These are phyloP conservation scores for Porites cylindrica DNA, from an alignment of 92 coral and sea anemone species.

Conservation along the genomic window DNA sequence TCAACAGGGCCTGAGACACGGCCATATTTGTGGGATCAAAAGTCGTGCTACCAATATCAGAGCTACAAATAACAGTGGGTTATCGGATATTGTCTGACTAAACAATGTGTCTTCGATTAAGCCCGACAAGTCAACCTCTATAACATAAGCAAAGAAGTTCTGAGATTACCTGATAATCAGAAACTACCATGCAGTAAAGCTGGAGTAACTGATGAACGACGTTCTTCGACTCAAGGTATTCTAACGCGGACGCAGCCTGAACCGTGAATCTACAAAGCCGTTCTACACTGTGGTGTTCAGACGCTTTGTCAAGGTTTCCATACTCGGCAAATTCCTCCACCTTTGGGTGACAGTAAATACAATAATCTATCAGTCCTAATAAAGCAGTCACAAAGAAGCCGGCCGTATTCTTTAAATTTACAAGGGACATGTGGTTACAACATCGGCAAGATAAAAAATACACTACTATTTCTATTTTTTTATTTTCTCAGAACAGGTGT, in stretches of 20 bases:
- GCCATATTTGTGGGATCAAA: too few species aligned
- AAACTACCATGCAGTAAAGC: not conserved
- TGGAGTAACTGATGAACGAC: not conserved
- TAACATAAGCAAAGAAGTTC: too few species aligned
- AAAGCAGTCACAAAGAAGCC: not conserved
- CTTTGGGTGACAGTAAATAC: not conserved
- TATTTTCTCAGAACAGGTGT: too few species aligned
- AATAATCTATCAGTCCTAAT: not conserved
- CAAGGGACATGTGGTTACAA: too few species aligned
- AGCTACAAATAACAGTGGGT: too few species aligned
- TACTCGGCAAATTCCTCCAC: constrained; percentile 26
- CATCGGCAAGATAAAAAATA: too few species aligned
- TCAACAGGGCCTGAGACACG: too few species aligned
- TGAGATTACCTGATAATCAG: constrained; percentile 1
- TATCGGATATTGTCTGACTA: too few species aligned
- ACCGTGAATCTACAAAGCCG: constrained; percentile 14
- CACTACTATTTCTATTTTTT: too few species aligned
- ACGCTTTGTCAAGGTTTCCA: constrained; percentile 1
- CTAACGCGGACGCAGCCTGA: constrained; percentile 40
- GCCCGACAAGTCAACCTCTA: too few species aligned
- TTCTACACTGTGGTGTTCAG: not conserved
- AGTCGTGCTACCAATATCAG: too few species aligned
- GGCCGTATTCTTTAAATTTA: not conserved
- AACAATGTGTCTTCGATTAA: too few species aligned
- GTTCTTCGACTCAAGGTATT: constrained; percentile 13